Evolutionary conservation across 2,888 invertebrate species (phyloP).

Genomic region (Ophraella communa): DNA sequence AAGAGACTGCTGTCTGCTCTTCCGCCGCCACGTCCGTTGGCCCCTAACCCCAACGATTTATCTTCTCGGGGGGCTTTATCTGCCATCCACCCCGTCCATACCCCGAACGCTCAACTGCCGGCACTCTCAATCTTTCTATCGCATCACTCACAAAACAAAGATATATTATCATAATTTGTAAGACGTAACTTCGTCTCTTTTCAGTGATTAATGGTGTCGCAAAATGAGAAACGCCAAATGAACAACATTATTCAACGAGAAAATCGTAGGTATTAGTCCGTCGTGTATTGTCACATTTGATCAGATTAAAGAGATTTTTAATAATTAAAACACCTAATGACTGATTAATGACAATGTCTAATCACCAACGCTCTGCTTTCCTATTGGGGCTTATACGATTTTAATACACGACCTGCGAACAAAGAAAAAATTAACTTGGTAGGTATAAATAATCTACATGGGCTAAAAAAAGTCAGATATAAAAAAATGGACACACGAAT

Average conservation of each 20-base stretch:
- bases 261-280: not conserved
- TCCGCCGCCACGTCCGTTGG: constrained; percentile 58
- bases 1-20: constrained; percentile 59
- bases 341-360: too few species aligned
- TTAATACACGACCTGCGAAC: too few species aligned
- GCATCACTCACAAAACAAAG: constrained; percentile 37
- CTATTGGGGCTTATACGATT: too few species aligned
- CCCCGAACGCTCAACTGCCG: constrained; percentile 37
- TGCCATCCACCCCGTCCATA: constrained; percentile 31
- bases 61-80: constrained; percentile 54
- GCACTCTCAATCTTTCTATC: constrained; percentile 37
- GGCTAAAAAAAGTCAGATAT: too few species aligned
- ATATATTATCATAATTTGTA: constrained; percentile 19
- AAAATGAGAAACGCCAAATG: constrained; percentile 3
- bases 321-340: too few species aligned
- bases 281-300: not conserved
- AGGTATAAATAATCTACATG: too few species aligned
- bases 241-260: constrained; percentile 1
- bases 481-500: too few species aligned
- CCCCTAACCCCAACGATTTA: constrained; percentile 59
- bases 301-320: too few species aligned
- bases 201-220: constrained; percentile 2
- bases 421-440: too few species aligned
- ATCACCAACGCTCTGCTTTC: too few species aligned
- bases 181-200: constrained; percentile 5